These are phyloP conservation scores for Teleopsis dalmanni DNA, from an alignment of 1,140 invertebrate species.

Conservation along the genomic window DNA sequence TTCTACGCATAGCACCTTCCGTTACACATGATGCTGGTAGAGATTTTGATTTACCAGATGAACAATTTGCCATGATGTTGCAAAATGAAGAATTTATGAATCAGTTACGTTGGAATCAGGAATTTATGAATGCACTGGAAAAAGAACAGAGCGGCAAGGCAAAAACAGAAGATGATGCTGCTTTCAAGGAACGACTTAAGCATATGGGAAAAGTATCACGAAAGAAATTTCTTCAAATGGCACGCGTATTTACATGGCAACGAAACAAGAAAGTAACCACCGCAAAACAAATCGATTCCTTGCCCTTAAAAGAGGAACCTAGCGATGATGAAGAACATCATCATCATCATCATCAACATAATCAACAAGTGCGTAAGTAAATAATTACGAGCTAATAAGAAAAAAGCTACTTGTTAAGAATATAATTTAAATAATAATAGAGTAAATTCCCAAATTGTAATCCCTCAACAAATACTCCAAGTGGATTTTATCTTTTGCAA, in stretches of 20 bases:
- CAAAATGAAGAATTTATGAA: conserved; percentile 92
- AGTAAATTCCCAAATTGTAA: too few relatives aligned
- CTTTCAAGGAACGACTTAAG: conserved; percentile 72
- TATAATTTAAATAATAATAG: too few relatives aligned
- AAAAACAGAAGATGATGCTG: conserved; percentile 63
- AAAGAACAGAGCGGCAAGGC: conserved; percentile 55
- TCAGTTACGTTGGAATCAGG: conserved; percentile 78
- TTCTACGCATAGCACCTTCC: conserved; percentile 49
- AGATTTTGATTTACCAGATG: conserved; percentile 55
- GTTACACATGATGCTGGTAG: conserved; percentile 16
- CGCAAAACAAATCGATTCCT: conserved; percentile 50
- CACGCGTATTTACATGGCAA: conserved; percentile 65
- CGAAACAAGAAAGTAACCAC: conserved; percentile 58
- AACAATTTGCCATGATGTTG: conserved; percentile 77
- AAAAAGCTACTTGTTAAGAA: too few relatives aligned
- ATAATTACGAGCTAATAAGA: too few relatives aligned
- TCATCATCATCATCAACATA: conserved; percentile 15
- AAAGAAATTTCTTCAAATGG: conserved; percentile 74
- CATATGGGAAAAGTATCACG: conserved; percentile 85
- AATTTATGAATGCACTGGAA: conserved; percentile 80
- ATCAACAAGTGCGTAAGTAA: conserved; percentile 31
- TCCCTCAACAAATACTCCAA: too few relatives aligned
- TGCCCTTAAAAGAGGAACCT: conserved; percentile 53
- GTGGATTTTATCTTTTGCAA: too few relatives aligned
- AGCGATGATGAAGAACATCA: conserved; percentile 52